Evolutionary conservation across 1,140 invertebrate species (phyloP).

Genomic region (Drosophila serrata): DNA sequence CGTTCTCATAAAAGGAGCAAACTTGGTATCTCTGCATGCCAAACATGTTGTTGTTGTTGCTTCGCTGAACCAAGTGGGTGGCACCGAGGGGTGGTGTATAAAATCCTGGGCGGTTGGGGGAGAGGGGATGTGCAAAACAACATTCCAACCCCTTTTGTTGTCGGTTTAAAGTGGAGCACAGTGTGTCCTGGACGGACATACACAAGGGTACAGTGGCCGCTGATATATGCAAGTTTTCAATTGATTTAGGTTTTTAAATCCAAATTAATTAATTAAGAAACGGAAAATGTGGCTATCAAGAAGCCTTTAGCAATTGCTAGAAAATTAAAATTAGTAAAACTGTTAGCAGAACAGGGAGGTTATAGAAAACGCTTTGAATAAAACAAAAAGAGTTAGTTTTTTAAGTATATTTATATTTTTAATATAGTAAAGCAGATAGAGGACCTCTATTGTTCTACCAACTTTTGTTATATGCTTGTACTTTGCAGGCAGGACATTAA

Average conservation of each 20-base stretch:
- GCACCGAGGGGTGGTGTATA: slow-evolving; percentile 1
- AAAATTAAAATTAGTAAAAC: no score
- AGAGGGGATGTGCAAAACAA: slow-evolving; percentile 3
- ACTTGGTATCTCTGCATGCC: slow-evolving; percentile 73
- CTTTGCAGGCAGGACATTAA: background rate
- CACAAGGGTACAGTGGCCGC: background rate
- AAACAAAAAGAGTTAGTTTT: no score
- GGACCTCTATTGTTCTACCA: background rate
- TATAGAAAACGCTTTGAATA: no score
- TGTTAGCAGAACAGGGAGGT: no score
- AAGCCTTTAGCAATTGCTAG: no score
- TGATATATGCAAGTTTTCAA: background rate
- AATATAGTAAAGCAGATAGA: background rate
- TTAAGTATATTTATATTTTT: no score
- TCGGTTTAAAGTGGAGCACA: slow-evolving; percentile 31
- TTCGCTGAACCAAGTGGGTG: slow-evolving; percentile 1
- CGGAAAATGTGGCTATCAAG: no score
- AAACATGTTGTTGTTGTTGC: slow-evolving; percentile 57
- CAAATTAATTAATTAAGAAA: no score
- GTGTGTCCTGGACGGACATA: slow-evolving; percentile 7
- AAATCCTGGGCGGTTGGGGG: background rate
- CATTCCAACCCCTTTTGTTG: slow-evolving; percentile 38
- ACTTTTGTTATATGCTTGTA: background rate
- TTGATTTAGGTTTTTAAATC: no score
- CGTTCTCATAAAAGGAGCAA: slow-evolving; percentile 39